Base-by-base conservation (phyloP, 2,113 vertebrate genomes). In the Eupsittula cactorum region DNA sequence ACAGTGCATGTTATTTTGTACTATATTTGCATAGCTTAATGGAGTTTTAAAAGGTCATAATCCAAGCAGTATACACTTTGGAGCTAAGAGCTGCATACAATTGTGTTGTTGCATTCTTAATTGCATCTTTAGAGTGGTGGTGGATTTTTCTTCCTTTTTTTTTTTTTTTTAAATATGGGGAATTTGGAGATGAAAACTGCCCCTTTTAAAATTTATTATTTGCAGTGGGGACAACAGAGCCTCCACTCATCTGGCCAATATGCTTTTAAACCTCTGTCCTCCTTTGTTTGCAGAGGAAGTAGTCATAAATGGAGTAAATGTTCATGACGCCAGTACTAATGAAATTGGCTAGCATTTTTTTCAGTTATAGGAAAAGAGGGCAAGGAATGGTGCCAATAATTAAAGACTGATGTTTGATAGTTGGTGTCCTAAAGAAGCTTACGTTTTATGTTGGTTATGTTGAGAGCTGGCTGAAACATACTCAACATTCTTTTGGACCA, bases 1-100 rank as follows among this genome's bases (percentile, higher is more conserved):
- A 92, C 90, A 95, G 95, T 73, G 89, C 95, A 93, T 86, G 73
- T 97, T 97, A 79, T 92, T 95, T 93, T 79, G 60, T 96, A 88
- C 91, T 95, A 90, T 97, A 97, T 98, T 98, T 98, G 97, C 96
- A 97, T 93, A 98, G 96, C 90, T 98, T 97, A 98, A 98, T 98
- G 85, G 95, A 94, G 96, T 97, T 98, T 97, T 95, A 75, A 98
- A 98, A 98, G 98, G 97, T 97, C 96, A 98, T 79, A 96, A 95
- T 95, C 79, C 63, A 91, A 96, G 86, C 60, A 92, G 77, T 55
- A 87, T 90, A 94, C 79, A 55, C 95, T 97, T 94, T 71, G 82
- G 35, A 97, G 67, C 84, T 96, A 74, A 83, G 93, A 97, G 89
- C 91, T 95, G 90, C 77, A 87, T 81, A 64, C 8, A 94, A 25